These are phyloP conservation scores for Protonibea diacanthus DNA, from an alignment of 2,797 vertebrate genomes.

Conservation along the genomic window DNA sequence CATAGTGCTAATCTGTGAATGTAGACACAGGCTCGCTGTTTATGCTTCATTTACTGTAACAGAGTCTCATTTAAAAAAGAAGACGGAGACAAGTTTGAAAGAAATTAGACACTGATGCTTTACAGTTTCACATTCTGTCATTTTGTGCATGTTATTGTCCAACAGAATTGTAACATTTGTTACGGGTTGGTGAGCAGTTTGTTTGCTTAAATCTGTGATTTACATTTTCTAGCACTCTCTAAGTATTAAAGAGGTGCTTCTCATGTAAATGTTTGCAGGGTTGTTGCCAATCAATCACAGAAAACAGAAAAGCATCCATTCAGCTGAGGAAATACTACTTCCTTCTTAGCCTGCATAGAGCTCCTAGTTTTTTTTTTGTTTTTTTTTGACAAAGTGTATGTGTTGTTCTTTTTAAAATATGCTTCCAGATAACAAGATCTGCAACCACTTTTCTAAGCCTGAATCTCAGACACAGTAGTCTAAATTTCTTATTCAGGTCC, in stretches of 20 bases:
- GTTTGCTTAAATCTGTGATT: not conserved
- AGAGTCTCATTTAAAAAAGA: conserved; percentile 62
- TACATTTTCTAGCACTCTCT: not conserved
- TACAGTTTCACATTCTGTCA: conserved; percentile 18
- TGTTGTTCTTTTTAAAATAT: not conserved
- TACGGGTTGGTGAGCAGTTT: not conserved
- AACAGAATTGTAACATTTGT: not conserved
- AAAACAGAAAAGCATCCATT: not conserved
- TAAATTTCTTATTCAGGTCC: conserved; percentile 33
- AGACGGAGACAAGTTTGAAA: conserved; percentile 43
- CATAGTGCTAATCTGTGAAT: conserved; percentile 72
- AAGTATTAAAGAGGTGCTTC: not conserved
- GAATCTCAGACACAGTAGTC: conserved; percentile 31
- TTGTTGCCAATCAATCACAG: not conserved
- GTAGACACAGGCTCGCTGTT: conserved; percentile 64
- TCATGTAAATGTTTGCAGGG: not conserved
- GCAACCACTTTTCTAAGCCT: conserved; percentile 23
- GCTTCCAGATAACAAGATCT: conserved; percentile 22
- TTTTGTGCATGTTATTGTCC: conserved; percentile 14
- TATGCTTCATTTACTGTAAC: conserved; percentile 76
- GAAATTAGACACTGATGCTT: conserved; percentile 60
- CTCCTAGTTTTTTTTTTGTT: too few species aligned
- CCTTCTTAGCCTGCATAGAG: not conserved
- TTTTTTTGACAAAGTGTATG: not conserved
- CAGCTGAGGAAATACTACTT: not conserved